Base-by-base conservation (phyloP, 2,797 vertebrate species). In the Babyrousa celebensis region DNA sequence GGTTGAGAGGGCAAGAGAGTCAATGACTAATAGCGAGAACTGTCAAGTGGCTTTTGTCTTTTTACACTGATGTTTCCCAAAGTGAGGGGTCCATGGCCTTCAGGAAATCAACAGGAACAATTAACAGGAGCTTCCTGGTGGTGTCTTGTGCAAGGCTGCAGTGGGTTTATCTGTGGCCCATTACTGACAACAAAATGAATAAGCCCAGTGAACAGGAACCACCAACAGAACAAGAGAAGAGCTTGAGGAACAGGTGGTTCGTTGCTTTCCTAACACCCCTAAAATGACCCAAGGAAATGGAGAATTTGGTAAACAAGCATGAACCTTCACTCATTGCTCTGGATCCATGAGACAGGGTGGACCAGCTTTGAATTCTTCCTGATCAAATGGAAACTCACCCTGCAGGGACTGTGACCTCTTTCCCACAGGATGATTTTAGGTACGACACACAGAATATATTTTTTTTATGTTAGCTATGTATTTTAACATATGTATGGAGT, bases 21-120 rank as follows among this genome's bases (percentile, higher is more conserved):
- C 29, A 1, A 4, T 70, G 4, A 21, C 29, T 3, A 29, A 68
- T 0, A 40, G 36, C 4, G 0, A n/a, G 25, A 1, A 10, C 20
- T 48, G 6, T 67, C 18, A 1, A 14, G 52, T 2, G 4, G 17
- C 21, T 36, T 89, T 32, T 18, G 32, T 54, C 68, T 43, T 36
- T 36, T 36, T 36, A 1, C 17, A 4, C 0, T 0, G 2, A 29
- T 11, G 18, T 25, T 32, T 20, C 58, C 32, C 48, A 18, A 40
- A 75, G 36, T 14, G 29, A 52, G 12, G 58, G 9, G 9, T 29
- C 48, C 16, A 2, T 16, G 4, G 6, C 27, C 32, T 12, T 12
- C 6, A 7, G 9, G 43, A 29, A 65, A 10, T 6, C 8, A 3
- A 23, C 43, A n/a, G 20, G 25, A 10, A 60, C 14, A 18, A 25